Conservation (phyloP, 2,797 vertebrate species). For the Pseudochirops corinnae region DNA sequence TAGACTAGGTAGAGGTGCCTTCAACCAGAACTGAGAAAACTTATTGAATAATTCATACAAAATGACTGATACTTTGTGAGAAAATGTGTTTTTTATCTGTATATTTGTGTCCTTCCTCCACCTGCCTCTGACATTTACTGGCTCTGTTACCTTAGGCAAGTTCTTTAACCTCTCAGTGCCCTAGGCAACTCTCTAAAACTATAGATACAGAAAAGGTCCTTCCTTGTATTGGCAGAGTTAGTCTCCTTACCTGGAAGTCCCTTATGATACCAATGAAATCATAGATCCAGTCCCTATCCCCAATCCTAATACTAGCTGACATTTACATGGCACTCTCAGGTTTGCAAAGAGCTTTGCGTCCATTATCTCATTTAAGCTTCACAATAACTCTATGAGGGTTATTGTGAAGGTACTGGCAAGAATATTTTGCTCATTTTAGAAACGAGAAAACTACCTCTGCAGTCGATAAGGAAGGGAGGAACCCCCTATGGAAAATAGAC, state of each 20-base stretch:
- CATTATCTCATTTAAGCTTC: not conserved
- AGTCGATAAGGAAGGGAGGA: not conserved
- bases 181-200: not conserved
- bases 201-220: not conserved
- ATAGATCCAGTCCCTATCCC: not conserved
- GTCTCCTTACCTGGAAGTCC: not conserved
- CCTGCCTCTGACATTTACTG: constrained; percentile 26
- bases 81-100: constrained; percentile 51
- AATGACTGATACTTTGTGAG: constrained; percentile 15
- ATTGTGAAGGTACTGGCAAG: not conserved
- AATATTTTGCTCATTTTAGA: not conserved
- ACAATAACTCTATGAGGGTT: not conserved
- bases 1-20: not conserved
- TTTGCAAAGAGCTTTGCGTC: not conserved
- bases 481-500: not conserved
- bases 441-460: not conserved
- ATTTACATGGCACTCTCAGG: not conserved
- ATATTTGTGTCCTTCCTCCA: constrained; percentile 47
- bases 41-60: not conserved
- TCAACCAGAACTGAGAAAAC: not conserved
- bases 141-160: not conserved
- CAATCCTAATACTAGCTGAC: not conserved
- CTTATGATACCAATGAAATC: not conserved
- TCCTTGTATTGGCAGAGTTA: not conserved
- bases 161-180: not conserved